Evolutionary conservation across 2,113 vertebrate species (phyloP).

Genomic region (Tapirus terrestris): DNA sequence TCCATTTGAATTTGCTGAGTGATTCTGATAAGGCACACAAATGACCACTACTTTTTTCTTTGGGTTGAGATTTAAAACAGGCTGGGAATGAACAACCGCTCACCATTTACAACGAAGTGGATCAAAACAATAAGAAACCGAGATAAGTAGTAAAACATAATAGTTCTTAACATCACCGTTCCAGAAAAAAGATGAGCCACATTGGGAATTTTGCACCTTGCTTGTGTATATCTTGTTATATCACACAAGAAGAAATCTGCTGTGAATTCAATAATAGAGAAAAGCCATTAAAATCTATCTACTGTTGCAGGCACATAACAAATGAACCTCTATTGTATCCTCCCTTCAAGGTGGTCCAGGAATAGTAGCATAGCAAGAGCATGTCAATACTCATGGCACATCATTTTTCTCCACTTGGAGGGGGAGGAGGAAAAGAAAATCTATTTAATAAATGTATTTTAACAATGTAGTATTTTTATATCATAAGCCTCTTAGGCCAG

Average conservation of each 20-base stretch:
- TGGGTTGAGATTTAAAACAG: constrained; percentile 60
- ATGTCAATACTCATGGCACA: not conserved
- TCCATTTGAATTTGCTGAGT: constrained; percentile 24
- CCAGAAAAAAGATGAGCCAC: constrained; percentile 49
- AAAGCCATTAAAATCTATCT: constrained; percentile 51
- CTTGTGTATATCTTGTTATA: constrained; percentile 43
- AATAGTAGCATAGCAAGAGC: constrained; percentile 36
- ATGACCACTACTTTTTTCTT: not conserved
- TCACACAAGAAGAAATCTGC: constrained; percentile 59
- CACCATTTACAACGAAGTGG: constrained; percentile 25
- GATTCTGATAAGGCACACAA: constrained; percentile 33
- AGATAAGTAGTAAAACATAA: constrained; percentile 64
- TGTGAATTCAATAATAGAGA: constrained; percentile 54
- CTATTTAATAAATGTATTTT: constrained; percentile 50
- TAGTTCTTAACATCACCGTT: not conserved
- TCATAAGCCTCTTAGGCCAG: not conserved
- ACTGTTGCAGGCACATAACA: constrained; percentile 58
- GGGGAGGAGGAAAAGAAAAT: not conserved
- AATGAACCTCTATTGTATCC: constrained; percentile 54
- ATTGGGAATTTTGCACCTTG: constrained; percentile 45
- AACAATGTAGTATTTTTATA: constrained; percentile 45
- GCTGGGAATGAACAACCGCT: constrained; percentile 32
- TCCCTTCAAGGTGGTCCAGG: constrained; percentile 57
- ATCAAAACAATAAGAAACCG: constrained; percentile 61
- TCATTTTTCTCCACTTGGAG: constrained; percentile 42